Evolutionary conservation across 2,888 invertebrate species (phyloP).

Genomic region (Mimachlamys varia): DNA sequence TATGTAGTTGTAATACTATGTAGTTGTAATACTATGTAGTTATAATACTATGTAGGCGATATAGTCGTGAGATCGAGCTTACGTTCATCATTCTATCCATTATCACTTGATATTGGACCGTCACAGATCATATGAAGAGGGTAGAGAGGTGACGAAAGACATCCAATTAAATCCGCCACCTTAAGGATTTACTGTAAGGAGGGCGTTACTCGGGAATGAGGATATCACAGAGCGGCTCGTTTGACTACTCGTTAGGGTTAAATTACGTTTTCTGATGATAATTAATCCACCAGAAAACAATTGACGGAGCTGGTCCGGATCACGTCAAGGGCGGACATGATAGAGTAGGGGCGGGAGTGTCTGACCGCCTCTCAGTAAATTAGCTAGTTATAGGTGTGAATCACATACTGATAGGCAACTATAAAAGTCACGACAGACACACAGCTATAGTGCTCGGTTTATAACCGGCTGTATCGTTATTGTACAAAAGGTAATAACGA

Average conservation of each 20-base stretch:
- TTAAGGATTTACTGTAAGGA: not conserved
- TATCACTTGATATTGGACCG: not conserved
- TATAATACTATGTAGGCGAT: too few relatives aligned
- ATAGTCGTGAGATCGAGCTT: too few relatives aligned
- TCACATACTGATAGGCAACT: too few relatives aligned
- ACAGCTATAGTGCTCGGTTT: too few relatives aligned
- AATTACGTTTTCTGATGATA: conserved; percentile 23
- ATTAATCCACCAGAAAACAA: conserved; percentile 26
- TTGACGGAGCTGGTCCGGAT: not conserved
- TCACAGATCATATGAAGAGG: not conserved
- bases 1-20: too few relatives aligned
- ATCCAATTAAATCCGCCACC: not conserved
- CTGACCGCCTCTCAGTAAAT: not conserved
- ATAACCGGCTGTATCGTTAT: too few relatives aligned
- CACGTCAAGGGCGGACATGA: not conserved
- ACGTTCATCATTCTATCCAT: not conserved
- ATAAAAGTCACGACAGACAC: too few relatives aligned
- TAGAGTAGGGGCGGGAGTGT: not conserved
- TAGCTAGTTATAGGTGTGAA: not conserved
- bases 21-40: too few relatives aligned
- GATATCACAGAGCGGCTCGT: not conserved
- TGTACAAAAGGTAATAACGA: too few relatives aligned
- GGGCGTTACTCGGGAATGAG: not conserved
- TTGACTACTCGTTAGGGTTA: not conserved
- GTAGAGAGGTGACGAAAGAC: not conserved